phyloP scores from a whole-genome alignment of 2,113 vertebrate species.

The Tachysurus vachellii region DNA sequence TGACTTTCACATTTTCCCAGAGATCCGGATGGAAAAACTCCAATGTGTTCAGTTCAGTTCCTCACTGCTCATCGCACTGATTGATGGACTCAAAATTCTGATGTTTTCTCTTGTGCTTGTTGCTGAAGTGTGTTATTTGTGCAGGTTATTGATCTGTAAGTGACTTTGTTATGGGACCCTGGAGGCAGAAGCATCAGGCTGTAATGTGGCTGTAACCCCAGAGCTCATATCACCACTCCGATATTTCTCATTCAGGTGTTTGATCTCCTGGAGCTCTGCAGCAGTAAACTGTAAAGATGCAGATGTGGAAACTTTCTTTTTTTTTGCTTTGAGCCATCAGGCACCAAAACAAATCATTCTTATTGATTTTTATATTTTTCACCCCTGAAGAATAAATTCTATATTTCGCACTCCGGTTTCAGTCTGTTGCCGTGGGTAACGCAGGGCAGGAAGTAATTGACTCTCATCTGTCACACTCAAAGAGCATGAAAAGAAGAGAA shows the following conservation, averaged over 20 bases:
- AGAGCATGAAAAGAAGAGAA: constrained; percentile 26
- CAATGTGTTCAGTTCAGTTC: not conserved
- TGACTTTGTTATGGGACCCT: not conserved
- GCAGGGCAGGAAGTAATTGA: constrained; percentile 28
- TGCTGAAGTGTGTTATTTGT: not conserved
- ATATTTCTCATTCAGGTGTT: constrained; percentile 11
- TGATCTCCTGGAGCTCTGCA: constrained; percentile 10
- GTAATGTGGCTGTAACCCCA: not conserved
- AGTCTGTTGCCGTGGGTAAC: constrained; percentile 34
- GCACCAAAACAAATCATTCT: constrained; percentile 1
- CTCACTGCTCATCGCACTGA: not conserved
- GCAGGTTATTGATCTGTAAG: constrained; percentile 10
- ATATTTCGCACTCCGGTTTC: constrained; percentile 18
- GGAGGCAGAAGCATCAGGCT: not conserved
- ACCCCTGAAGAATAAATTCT: constrained; percentile 37
- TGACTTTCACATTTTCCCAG: not conserved
- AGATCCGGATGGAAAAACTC: not conserved
- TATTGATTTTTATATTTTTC: constrained; percentile 28
- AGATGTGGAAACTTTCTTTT: constrained; percentile 1
- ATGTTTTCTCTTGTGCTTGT: not conserved
- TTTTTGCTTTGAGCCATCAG: not conserved
- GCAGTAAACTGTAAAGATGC: not conserved
- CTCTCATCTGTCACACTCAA: constrained; percentile 31
- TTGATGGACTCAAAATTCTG: not conserved
- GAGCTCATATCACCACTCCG: constrained; percentile 3